Base-by-base conservation (phyloP, 2,888 invertebrate species). In the Synergus umbraculus region DNA sequence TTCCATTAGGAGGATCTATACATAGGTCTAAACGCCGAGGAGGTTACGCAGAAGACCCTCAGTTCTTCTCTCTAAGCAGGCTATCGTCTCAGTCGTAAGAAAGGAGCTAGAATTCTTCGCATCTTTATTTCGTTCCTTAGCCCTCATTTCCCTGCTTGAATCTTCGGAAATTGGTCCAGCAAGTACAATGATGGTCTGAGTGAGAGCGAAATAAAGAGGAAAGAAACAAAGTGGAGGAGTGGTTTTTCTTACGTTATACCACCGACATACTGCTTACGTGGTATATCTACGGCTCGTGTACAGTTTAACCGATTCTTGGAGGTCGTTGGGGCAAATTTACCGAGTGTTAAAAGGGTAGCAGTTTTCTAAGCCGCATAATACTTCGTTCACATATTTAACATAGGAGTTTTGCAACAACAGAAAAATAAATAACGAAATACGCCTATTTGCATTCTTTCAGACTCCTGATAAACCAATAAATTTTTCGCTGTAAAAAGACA, bases 1-100 rank as follows among this genome's bases (percentile, higher is more conserved):
- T 81, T 88, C 89, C 87, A 89, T 90, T 89, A 90, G 87, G 78
- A 86, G 80, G 54, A 80, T 83, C 85, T 84, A 78, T 79, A 78
- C 78, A 78, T 43, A 49, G 76, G 80, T 78, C 49, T 73, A 73
- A 73, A 73, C 69, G 15, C 15, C n/a, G 46, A 29, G 4, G 37
- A 73, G 69, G 69, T 49, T 73, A 73, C 78, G 43, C 46, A 37
- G 46, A 77, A 77, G 29, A n/a, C 13, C n/a, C 58, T 79, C 76
- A 66, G 43, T 49, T 67, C 76, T 77, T 80, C 65, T 69, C 81
- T 80, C 83, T 84, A 84, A 84, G 82, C 83, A 83, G 83, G 80
- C 83, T 81, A 80, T 84, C 80, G 78, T 76, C 65, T 66, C 77
- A 78, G 64, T 79, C 82, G 79, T 84, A 83, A 81, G 77, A 64